phyloP scores from a whole-genome alignment of 92 coral and sea anemone genomes.

The Micromussa lordhowensis region DNA sequence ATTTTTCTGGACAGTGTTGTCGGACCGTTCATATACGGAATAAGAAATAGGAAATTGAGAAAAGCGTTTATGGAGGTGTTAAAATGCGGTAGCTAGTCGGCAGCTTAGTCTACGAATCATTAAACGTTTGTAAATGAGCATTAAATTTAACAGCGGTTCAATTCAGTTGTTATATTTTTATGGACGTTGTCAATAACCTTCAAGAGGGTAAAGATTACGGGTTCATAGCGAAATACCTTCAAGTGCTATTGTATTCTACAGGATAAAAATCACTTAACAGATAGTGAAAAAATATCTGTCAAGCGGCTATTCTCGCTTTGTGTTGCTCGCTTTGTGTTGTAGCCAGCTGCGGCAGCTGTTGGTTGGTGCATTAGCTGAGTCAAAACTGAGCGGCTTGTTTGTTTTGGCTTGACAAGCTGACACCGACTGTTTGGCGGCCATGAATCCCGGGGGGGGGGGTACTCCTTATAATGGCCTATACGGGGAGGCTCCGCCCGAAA shows the following conservation, averaged over 20 bases:
- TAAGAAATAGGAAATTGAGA: slow-evolving; percentile 55
- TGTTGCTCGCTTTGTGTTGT: not conserved
- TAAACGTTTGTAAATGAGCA: not conserved
- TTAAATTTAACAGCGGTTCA: not conserved
- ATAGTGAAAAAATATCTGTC: not conserved
- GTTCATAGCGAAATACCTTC: not conserved
- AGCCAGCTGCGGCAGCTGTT: not conserved
- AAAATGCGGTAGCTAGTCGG: slow-evolving; percentile 17
- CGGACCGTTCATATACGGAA: slow-evolving; percentile 63
- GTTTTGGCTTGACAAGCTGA: not conserved
- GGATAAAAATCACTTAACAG: not conserved
- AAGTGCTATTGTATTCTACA: not conserved
- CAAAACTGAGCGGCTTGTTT: not conserved
- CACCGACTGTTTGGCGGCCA: not conserved
- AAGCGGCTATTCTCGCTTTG: not conserved
- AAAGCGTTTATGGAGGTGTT: slow-evolving; percentile 37
- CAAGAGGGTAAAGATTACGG: not conserved
- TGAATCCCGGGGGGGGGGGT: no score
- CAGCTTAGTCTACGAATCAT: not conserved
- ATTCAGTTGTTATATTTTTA: not conserved
- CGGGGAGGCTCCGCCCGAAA: no score
- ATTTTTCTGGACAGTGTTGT: slow-evolving; percentile 61
- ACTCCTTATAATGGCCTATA: no score
- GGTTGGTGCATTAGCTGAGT: not conserved
- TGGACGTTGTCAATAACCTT: not conserved